A percentile compares a stretch with the other conserved stretches of the same genome.
Conservation (phyloP, 1,140 invertebrate genomes). For the Papilio glaucus region DNA sequence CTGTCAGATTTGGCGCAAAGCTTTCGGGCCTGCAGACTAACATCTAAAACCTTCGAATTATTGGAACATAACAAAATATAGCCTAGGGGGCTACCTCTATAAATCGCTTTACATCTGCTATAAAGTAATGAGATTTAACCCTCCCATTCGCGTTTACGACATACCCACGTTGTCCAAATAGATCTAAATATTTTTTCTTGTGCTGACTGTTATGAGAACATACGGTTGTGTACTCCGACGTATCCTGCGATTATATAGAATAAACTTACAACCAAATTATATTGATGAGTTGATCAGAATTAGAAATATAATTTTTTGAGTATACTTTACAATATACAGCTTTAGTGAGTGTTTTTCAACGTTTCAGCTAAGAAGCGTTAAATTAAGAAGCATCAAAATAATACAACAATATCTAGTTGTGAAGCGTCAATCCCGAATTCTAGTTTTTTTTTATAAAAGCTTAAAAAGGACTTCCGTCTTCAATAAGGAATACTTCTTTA, state of each 20-base stretch:
- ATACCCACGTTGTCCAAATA: slow-evolving; percentile 61
- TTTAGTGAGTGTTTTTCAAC: too few species aligned
- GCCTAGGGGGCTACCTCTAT: slow-evolving; percentile 62
- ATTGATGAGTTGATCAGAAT: not conserved
- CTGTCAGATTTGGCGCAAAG: slow-evolving; percentile 39
- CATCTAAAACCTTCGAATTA: slow-evolving; percentile 56
- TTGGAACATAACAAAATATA: slow-evolving; percentile 73
- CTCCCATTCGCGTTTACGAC: slow-evolving; percentile 74
- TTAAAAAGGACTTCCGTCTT: too few species aligned
- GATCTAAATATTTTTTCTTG: slow-evolving; percentile 66
- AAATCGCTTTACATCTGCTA: slow-evolving; percentile 75
- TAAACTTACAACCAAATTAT: not conserved
- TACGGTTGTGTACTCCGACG: slow-evolving; percentile 26
- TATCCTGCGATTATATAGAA: not conserved
- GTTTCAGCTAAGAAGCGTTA: too few species aligned
- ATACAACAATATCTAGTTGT: too few species aligned
- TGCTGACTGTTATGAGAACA: slow-evolving; percentile 38
- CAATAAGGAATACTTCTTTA: too few species aligned
- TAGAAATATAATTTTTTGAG: not conserved
- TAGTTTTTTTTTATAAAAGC: too few species aligned
- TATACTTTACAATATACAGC: not conserved
- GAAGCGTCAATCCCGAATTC: too few species aligned
- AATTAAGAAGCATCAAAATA: too few species aligned
- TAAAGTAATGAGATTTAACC: slow-evolving; percentile 81
- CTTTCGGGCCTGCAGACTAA: slow-evolving; percentile 29